Conservation (phyloP, 2,888 invertebrate species). For the Rotaria socialis region DNA sequence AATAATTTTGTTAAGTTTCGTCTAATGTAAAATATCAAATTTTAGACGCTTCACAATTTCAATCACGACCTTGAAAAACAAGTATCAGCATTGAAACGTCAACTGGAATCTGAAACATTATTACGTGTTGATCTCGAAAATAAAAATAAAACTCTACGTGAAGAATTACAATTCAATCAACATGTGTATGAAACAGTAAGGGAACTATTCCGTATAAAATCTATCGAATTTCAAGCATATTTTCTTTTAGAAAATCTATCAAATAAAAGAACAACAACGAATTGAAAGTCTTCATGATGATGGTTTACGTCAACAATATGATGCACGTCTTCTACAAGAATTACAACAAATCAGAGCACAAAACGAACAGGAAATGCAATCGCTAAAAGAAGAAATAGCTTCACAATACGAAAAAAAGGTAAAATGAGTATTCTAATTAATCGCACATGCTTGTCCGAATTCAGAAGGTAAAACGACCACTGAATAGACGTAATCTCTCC, state of each 20-base stretch:
- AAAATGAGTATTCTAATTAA: not conserved
- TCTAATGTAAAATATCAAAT: not conserved
- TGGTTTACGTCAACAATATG: constrained; percentile 84
- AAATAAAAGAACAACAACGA: constrained; percentile 78
- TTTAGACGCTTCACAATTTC: constrained; percentile 63
- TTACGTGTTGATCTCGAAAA: constrained; percentile 90
- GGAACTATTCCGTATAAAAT: no score
- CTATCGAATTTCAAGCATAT: not conserved
- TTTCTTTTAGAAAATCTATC: constrained; percentile 67
- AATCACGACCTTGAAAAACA: constrained; percentile 71
- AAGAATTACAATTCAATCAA: constrained; percentile 82
- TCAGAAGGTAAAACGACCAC: no score
- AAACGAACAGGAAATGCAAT: constrained; percentile 81
- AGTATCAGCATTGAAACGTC: constrained; percentile 76
- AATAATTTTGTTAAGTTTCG: not conserved
- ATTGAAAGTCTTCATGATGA: constrained; percentile 91
- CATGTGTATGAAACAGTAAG: constrained; percentile 61
- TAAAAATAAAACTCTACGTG: constrained; percentile 67
- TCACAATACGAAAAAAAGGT: constrained; percentile 50
- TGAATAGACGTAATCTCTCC: no score
- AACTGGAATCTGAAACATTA: constrained; percentile 86
- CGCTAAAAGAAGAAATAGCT: constrained; percentile 68
- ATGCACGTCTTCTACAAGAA: constrained; percentile 82
- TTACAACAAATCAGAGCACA: constrained; percentile 84
- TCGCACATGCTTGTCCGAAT: no score